These are phyloP conservation scores for Crax fasciolata DNA, from an alignment of 2,797 vertebrate genomes.

Conservation along the genomic window DNA sequence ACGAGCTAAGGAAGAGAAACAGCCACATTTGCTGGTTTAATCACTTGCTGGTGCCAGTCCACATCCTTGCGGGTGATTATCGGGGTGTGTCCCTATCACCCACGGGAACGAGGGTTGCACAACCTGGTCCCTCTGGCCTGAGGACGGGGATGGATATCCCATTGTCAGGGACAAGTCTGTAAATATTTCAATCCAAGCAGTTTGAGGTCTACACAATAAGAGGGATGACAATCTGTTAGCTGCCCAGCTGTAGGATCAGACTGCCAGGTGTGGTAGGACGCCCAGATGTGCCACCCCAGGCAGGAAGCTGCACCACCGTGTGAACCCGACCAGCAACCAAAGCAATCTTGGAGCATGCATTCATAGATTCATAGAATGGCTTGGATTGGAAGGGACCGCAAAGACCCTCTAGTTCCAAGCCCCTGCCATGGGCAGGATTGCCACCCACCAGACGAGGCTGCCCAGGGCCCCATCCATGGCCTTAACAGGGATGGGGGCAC, in stretches of 20 bases:
- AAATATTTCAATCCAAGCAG: not conserved
- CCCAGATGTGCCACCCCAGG: not conserved
- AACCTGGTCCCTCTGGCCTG: accelerated
- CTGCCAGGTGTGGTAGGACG: not conserved
- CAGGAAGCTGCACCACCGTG: not conserved
- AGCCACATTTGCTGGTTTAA: not conserved
- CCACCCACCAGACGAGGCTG: no score
- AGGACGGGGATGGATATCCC: accelerated
- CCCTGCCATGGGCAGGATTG: no score
- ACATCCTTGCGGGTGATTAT: not conserved
- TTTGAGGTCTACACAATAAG: not conserved
- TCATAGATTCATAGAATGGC: no score
- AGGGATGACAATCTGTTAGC: not conserved
- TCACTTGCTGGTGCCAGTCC: not conserved
- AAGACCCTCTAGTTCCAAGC: no score
- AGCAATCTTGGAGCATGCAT: not conserved
- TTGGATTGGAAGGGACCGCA: no score
- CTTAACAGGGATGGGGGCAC: no score
- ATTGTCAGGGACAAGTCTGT: accelerated
- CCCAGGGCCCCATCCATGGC: no score
- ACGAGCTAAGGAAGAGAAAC: not conserved
- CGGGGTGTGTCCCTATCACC: not conserved
- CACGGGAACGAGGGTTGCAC: not conserved
- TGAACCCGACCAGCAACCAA: not conserved
- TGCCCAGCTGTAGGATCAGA: not conserved